Conservation (phyloP, 2,113 vertebrate genomes). For the Festucalex cinctus region DNA sequence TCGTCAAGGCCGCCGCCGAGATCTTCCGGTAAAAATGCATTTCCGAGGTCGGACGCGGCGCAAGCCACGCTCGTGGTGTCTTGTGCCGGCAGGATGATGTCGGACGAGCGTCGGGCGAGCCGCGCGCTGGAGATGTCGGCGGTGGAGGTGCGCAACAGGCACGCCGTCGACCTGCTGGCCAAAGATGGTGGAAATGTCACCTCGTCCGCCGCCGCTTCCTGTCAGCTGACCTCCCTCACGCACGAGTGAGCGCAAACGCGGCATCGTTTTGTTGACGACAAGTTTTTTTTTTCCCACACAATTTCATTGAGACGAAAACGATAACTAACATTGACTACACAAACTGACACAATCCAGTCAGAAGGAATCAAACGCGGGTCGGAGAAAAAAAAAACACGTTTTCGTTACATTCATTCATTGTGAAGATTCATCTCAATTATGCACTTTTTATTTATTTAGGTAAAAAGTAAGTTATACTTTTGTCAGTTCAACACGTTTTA, state of each 20-base stretch:
- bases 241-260: conserved; percentile 75
- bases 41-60: not conserved
- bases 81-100: conserved; percentile 72
- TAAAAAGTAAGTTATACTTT: too few species aligned
- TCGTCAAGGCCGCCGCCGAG: conserved; percentile 78
- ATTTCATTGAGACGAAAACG: too few species aligned
- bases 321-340: too few species aligned
- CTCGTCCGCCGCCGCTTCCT: conserved; percentile 70
- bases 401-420: too few species aligned
- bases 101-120: conserved; percentile 70
- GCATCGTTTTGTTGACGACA: too few species aligned
- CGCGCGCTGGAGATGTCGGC: conserved; percentile 78
- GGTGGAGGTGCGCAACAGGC: conserved; percentile 84
- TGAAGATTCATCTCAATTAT: too few species aligned
- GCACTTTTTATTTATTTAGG: too few species aligned
- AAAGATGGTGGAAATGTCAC: conserved; percentile 69
- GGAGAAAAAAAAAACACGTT: too few species aligned
- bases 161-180: conserved; percentile 82
- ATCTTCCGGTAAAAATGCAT: conserved; percentile 74
- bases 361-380: too few species aligned
- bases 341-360: too few species aligned
- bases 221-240: conserved; percentile 66
- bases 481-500: too few species aligned
- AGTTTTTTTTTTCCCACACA: too few species aligned
- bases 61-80: not conserved